Evolutionary conservation across 2,797 vertebrate species (phyloP).

Genomic region (Melanitta fusca): DNA sequence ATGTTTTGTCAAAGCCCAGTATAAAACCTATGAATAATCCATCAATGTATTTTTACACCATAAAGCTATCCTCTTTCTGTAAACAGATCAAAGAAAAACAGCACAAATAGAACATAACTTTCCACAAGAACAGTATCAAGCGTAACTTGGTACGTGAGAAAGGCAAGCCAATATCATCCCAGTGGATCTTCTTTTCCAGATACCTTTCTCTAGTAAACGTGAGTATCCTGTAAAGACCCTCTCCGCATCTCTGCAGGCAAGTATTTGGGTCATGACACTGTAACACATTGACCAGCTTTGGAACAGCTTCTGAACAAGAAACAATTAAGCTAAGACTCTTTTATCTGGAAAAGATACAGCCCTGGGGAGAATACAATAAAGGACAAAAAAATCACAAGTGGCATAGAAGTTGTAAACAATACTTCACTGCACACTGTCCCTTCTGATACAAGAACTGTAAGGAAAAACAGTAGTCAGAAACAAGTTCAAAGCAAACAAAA

Average conservation of each 20-base stretch:
- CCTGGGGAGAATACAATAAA: background rate
- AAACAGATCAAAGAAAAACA: background rate
- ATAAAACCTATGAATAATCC: accelerated
- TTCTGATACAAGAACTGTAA: background rate
- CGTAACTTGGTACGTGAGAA: background rate
- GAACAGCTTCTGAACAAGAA: background rate
- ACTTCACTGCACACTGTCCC: background rate
- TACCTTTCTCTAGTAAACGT: accelerated
- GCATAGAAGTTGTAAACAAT: background rate
- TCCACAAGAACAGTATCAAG: background rate
- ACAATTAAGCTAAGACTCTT: background rate
- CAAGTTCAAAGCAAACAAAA: background rate
- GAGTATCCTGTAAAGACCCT: background rate
- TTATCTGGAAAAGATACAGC: background rate
- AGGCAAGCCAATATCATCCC: background rate
- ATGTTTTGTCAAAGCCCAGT: background rate
- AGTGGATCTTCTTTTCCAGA: background rate
- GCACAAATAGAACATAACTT: background rate
- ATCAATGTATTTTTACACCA: accelerated
- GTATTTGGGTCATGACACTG: background rate
- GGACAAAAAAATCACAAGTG: background rate
- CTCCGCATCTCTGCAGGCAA: background rate
- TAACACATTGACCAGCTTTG: background rate
- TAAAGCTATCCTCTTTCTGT: accelerated
- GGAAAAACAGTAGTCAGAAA: background rate